Evolutionary conservation across 2,888 invertebrate species (phyloP).

Genomic region (Coelopa pilipes): DNA sequence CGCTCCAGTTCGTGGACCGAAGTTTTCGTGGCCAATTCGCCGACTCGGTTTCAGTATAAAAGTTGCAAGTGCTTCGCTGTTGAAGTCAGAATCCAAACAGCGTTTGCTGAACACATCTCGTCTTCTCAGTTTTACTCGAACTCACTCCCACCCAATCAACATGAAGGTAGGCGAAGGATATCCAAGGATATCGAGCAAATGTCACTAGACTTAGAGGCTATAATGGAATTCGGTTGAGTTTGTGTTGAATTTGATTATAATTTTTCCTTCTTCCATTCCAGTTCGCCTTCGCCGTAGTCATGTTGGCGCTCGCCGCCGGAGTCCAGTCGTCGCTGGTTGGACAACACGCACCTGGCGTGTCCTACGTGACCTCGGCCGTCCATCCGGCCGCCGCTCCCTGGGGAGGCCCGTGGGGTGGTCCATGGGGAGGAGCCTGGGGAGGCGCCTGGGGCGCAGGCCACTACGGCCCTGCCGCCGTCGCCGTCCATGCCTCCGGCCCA

Average conservation of each 20-base stretch:
- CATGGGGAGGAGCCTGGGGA: conserved; percentile 49
- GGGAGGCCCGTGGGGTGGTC: conserved; percentile 47
- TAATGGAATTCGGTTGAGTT: neutral
- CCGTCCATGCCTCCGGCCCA: conserved; percentile 46
- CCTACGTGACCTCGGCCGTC: conserved; percentile 57
- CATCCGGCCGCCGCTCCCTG: conserved; percentile 49
- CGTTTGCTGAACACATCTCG: conserved; percentile 61
- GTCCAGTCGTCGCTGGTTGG: conserved; percentile 61
- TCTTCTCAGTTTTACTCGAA: conserved; percentile 31
- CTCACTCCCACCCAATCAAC: conserved; percentile 50
- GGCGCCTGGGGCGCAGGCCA: conserved; percentile 45
- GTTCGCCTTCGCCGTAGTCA: conserved; percentile 58
- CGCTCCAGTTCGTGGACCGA: neutral
- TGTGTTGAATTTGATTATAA: neutral
- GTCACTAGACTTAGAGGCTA: neutral
- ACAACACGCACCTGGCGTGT: conserved; percentile 55
- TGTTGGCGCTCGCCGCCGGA: conserved; percentile 57
- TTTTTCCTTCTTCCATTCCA: conserved; percentile 40
- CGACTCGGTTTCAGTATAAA: conserved; percentile 60
- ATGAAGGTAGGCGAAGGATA: conserved; percentile 61
- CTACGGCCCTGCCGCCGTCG: conserved; percentile 49
- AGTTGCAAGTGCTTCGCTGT: conserved; percentile 61
- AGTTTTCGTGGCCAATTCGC: conserved; percentile 26
- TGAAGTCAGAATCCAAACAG: conserved; percentile 63
- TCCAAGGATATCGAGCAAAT: neutral